These are phyloP conservation scores for Endotricha flammealis DNA, from an alignment of 2,888 invertebrate genomes.

Conservation along the genomic window DNA sequence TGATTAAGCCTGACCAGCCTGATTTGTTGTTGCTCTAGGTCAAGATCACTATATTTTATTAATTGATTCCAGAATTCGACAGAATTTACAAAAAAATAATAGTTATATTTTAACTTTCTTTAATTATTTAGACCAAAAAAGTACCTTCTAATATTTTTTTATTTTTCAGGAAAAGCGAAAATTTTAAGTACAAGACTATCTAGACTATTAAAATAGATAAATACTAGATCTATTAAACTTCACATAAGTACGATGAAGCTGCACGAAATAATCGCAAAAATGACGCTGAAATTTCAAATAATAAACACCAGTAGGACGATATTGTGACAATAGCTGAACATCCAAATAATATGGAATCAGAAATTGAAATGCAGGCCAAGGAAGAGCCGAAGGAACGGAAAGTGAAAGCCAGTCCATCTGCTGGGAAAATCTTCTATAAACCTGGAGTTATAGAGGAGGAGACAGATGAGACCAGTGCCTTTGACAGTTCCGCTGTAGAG, in stretches of 20 bases:
- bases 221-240: too few relatives aligned
- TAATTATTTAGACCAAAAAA: too few relatives aligned
- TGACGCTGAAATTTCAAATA: neutral
- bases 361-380: constrained; percentile 57
- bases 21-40: too few relatives aligned
- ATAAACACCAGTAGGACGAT: constrained; percentile 21
- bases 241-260: neutral
- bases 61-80: too few relatives aligned
- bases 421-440: constrained; percentile 70
- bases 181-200: neutral
- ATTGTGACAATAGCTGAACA: constrained; percentile 37
- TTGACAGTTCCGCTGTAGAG: constrained; percentile 64
- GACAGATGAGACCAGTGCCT: constrained; percentile 69
- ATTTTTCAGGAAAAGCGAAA: constrained; percentile 1
- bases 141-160: constrained; percentile 4
- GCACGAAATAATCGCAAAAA: constrained; percentile 3
- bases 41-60: too few relatives aligned
- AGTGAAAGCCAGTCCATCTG: constrained; percentile 41
- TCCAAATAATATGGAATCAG: constrained; percentile 40
- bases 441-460: constrained; percentile 66
- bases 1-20: too few relatives aligned
- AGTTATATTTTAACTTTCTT: too few relatives aligned
- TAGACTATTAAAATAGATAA: too few relatives aligned
- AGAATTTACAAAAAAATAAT: too few relatives aligned
- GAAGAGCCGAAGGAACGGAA: constrained; percentile 43